Conservation (phyloP, 2,113 vertebrate genomes). For the Ceyx melanurus region DNA sequence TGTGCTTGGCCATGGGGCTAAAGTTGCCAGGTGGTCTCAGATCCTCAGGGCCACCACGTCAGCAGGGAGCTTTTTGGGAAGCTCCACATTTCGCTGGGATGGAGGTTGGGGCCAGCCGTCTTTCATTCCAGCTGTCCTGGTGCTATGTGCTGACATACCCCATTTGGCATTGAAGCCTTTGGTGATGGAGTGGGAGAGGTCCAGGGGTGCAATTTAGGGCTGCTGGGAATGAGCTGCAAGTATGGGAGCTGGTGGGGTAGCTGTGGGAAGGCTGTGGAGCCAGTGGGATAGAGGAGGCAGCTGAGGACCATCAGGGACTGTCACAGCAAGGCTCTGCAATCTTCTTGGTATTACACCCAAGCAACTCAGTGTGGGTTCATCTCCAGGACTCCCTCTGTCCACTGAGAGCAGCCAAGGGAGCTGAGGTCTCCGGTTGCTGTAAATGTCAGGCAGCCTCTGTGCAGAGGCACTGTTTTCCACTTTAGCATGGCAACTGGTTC, state of each 20-base stretch:
- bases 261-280: background rate
- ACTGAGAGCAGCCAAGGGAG: accelerated
- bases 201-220: background rate
- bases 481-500: background rate
- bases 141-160: background rate
- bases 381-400: background rate
- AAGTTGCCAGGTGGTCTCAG: background rate
- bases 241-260: background rate
- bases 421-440: background rate
- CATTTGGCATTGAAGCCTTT: background rate
- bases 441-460: background rate
- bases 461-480: background rate
- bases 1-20: background rate
- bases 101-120: accelerated
- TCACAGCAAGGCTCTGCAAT: background rate
- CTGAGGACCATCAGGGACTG: accelerated
- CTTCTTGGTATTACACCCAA: background rate
- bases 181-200: accelerated
- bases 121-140: background rate
- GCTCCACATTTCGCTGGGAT: background rate
- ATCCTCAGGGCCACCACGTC: background rate
- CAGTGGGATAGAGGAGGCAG: background rate
- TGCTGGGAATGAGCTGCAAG: background rate
- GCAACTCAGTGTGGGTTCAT: accelerated
- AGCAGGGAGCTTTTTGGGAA: background rate